Percentiles rank a stretch among this genome's conserved stretches.
phyloP scores from a whole-genome alignment of 2,113 vertebrate species.

The Crotalus tigris region DNA sequence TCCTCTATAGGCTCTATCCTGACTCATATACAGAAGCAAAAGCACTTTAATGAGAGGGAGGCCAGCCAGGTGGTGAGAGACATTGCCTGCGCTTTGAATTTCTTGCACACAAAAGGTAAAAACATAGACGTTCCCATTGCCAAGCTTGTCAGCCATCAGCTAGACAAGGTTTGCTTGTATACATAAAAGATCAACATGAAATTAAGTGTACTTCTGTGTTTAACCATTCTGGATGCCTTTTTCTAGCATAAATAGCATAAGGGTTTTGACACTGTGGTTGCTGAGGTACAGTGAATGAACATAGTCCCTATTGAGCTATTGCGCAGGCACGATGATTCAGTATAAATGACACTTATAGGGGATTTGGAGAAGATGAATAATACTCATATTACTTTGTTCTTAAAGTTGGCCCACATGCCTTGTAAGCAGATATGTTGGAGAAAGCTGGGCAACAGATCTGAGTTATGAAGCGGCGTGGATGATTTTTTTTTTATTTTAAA shows the following conservation, averaged over 20 bases:
- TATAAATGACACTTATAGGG: neutral
- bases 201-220: neutral
- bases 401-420: neutral
- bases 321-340: neutral
- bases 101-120: constrained; percentile 92
- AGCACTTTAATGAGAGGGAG: constrained; percentile 93
- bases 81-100: constrained; percentile 89
- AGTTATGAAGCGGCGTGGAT: neutral
- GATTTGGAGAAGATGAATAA: neutral
- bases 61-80: constrained; percentile 92
- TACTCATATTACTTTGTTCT: neutral
- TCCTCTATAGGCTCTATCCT: constrained; percentile 84
- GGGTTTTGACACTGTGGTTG: neutral
- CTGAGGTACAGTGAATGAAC: neutral
- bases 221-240: neutral
- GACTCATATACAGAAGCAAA: constrained; percentile 89
- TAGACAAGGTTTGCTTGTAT: neutral
- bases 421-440: neutral
- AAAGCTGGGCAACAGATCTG: neutral
- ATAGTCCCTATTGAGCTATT: neutral
- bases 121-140: neutral
- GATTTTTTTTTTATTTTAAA: neutral
- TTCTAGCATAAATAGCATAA: no score
- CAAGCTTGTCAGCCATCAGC: neutral
- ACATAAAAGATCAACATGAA: neutral